Evolutionary conservation across 2,797 vertebrate genomes (phyloP).

Genomic region (Chloroceryle amazona): DNA sequence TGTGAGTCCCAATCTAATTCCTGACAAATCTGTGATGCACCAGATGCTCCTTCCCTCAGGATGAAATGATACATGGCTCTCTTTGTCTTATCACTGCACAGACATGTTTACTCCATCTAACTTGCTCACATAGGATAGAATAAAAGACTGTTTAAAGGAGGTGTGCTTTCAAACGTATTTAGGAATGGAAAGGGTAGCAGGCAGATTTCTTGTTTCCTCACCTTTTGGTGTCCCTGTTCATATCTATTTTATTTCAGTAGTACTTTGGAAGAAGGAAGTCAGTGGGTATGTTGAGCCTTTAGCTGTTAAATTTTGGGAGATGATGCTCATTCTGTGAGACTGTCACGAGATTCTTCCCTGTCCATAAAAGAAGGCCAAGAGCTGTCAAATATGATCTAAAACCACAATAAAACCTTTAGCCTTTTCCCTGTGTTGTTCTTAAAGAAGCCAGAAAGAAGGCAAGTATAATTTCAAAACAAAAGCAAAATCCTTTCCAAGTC

Average conservation of each 20-base stretch:
- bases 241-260: background rate
- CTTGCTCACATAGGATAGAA: background rate
- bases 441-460: conserved; percentile 7
- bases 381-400: conserved; percentile 25
- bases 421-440: background rate
- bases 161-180: rapidly evolving
- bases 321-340: background rate
- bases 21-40: conserved; percentile 59
- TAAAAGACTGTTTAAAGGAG: background rate
- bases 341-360: background rate
- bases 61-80: conserved; percentile 20
- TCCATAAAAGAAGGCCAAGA: background rate
- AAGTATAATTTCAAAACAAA: conserved; percentile 19
- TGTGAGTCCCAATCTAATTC: conserved; percentile 53
- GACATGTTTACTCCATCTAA: conserved; percentile 41
- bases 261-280: background rate
- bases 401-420: background rate
- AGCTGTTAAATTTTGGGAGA: background rate
- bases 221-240: background rate
- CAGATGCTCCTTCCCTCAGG: conserved; percentile 32
- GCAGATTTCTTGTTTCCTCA: conserved; percentile 2
- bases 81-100: conserved; percentile 15
- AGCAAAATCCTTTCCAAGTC: background rate
- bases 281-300: background rate
- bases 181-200: background rate